Conservation (phyloP, 1,140 invertebrate genomes). For the Spodoptera litura region DNA sequence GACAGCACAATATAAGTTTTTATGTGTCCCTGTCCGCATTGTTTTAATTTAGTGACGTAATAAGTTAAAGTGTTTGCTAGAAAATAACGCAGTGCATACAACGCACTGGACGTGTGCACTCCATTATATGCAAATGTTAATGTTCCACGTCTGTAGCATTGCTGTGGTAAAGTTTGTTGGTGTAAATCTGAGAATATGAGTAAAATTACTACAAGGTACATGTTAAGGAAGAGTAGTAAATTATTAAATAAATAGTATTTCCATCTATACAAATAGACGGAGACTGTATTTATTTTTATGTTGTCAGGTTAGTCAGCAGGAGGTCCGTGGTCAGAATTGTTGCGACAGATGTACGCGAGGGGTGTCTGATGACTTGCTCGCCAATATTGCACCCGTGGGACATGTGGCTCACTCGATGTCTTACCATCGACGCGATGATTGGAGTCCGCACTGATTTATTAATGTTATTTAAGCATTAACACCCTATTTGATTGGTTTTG, state of each 20-base stretch:
- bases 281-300: no score
- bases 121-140: background rate
- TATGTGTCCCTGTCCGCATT: conserved; percentile 2
- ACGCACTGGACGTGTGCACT: background rate
- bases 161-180: background rate
- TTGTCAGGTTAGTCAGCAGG: background rate
- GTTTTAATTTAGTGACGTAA: conserved; percentile 32
- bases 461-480: background rate
- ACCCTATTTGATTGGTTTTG: no score
- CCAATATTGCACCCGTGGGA: background rate
- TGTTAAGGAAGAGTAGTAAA: no score
- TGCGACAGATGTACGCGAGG: background rate
- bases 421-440: background rate
- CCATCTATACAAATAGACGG: no score
- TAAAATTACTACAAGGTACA: no score
- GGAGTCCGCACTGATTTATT: background rate
- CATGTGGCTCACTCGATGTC: background rate
- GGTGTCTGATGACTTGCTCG: background rate
- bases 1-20: conserved; percentile 31
- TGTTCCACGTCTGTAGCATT: no score
- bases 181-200: background rate
- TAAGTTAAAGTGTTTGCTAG: conserved; percentile 13
- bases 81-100: background rate
- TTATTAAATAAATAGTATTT: no score
- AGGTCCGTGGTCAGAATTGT: background rate